These are phyloP conservation scores for Pediacus dermestoides DNA, from an alignment of 2,888 invertebrate species.

Conservation along the genomic window DNA sequence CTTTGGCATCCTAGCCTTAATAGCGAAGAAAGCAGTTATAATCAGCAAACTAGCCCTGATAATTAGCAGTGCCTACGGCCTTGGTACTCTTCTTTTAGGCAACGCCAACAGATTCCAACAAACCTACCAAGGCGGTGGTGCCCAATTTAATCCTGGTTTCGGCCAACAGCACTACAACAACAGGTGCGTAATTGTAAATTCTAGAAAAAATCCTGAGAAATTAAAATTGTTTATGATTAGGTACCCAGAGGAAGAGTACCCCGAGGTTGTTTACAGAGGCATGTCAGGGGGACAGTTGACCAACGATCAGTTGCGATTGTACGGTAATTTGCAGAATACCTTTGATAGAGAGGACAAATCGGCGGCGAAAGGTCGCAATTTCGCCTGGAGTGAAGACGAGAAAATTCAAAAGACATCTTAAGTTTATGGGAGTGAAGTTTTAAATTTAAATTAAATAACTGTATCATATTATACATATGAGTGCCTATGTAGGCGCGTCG, in stretches of 20 bases:
- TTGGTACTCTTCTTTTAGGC: constrained; percentile 49
- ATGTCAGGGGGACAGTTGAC: too few relatives aligned
- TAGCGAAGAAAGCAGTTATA: constrained; percentile 75
- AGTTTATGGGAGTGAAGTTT: too few relatives aligned
- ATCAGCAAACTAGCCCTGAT: constrained; percentile 72
- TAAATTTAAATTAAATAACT: too few relatives aligned
- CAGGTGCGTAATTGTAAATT: constrained; percentile 10
- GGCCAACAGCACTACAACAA: constrained; percentile 20
- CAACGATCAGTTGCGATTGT: constrained; percentile 29
- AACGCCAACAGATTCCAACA: constrained; percentile 7
- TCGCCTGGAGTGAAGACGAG: constrained; percentile 47
- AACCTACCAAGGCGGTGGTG: constrained; percentile 11
- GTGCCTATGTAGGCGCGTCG: too few relatives aligned
- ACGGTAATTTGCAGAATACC: constrained; percentile 26
- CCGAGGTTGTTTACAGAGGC: constrained; percentile 45
- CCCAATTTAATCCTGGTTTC: constrained; percentile 15
- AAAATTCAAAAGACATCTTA: constrained; percentile 33
- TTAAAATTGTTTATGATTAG: constrained; percentile 19
- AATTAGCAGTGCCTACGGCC: constrained; percentile 65
- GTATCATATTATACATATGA: too few relatives aligned
- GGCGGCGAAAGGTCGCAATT: constrained; percentile 43
- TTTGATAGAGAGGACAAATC: constrained; percentile 17
- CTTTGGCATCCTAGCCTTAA: constrained; percentile 65
- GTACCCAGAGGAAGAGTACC: constrained; percentile 35
- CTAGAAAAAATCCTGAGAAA: too few relatives aligned